Evolutionary conservation across 2,888 invertebrate genomes (phyloP), one percentile per base, ranked within the genome.

Genomic region (Drosophila parthenogenetica): DNA sequence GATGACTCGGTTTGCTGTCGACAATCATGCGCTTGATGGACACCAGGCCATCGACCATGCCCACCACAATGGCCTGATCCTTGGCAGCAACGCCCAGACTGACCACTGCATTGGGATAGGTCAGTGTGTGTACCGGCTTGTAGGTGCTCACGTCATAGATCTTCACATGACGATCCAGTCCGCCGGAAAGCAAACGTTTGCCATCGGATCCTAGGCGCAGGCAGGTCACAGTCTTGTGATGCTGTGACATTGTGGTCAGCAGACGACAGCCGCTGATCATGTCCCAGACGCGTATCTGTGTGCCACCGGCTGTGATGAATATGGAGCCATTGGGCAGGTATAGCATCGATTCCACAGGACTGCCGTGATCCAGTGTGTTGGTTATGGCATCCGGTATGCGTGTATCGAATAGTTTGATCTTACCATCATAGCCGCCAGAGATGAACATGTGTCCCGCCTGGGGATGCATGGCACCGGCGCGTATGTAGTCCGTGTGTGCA

Each of bases 151-250:
- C 94, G 90, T 98, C 98, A 92, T 97, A 98, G 75, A 99, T 94
- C 93, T 98, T 98, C 0, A 98, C 96, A 93, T 98, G 98, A 73
- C 97, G 95, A 92, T 99, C 99, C 61, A 99, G 93, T 3, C 98
- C 97, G 1, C 96, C 97, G 0, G 98, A 98, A 81, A 99, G 92
- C 17, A 99, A 93, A 86, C 97, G 94, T 74, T 95, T 96, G 22
- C 96, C 96, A 89, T 96, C 95, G 45, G 96, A 96, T 22, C 97
- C 97, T 69, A 98, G 94, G 75, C 95, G 93, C 51, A 99, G 91
- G 75, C 96, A 96, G 0, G 98, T 99, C 1, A 99, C 95, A 0
- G 98, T 98, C 93, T 99, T 99, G 92, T 98, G 98, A 92, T 99
- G 99, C 82, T 97, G 96, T 2, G 96, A 96, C 73, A 99, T 94